These are phyloP conservation scores for Wiebesia pumilae DNA, from an alignment of 1,140 invertebrate species.

Conservation along the genomic window DNA sequence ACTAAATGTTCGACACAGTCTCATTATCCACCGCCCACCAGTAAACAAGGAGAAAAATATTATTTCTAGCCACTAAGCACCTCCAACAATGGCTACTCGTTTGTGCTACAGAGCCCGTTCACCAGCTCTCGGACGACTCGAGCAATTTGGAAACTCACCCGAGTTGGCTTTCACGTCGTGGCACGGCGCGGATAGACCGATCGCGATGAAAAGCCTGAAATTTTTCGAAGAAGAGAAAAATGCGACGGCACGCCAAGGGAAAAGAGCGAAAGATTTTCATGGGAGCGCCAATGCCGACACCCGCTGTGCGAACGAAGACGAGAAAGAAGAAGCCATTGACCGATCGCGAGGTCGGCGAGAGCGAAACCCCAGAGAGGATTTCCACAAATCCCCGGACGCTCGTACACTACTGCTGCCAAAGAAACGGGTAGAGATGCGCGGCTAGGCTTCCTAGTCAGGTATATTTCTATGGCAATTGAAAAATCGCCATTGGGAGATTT, in stretches of 20 bases:
- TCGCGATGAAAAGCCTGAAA: slow-evolving; percentile 33
- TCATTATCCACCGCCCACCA: not conserved
- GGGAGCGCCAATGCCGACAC: not conserved
- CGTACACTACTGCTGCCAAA: not conserved
- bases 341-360: slow-evolving; percentile 18
- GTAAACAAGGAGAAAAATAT: not conserved
- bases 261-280: slow-evolving; percentile 1
- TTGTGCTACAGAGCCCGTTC: not conserved
- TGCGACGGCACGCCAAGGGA: not conserved
- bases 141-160: not conserved
- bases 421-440: not conserved
- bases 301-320: slow-evolving; percentile 29
- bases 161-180: not conserved
- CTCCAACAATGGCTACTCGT: not conserved
- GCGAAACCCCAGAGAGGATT: slow-evolving; percentile 26
- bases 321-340: slow-evolving; percentile 35
- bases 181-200: not conserved
- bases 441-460: not conserved
- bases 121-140: no score
- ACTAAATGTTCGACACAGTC: not conserved
- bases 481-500: not conserved
- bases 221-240: slow-evolving; percentile 18
- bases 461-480: not conserved
- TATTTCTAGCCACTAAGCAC: not conserved
- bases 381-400: slow-evolving; percentile 34